These are phyloP conservation scores for Coenobita brevimanus DNA, from an alignment of 1,140 invertebrate species.

Conservation along the genomic window DNA sequence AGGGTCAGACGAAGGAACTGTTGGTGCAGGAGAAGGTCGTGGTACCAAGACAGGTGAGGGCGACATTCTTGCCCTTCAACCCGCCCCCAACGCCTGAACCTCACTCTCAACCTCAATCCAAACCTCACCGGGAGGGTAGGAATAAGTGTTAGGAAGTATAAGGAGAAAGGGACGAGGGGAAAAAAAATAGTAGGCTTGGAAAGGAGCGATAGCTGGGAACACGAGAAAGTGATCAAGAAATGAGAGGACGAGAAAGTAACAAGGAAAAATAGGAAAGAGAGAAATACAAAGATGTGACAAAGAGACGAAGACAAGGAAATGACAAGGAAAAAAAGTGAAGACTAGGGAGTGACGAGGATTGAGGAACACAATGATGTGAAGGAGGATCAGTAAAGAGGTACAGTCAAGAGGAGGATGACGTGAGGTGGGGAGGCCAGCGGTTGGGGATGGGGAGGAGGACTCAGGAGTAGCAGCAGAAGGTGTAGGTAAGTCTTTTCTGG, in stretches of 20 bases:
- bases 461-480: conserved; percentile 32
- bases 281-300: neutral
- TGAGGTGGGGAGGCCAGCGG: conserved; percentile 1
- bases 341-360: neutral
- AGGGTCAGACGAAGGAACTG: neutral
- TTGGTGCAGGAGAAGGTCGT: too few species aligned
- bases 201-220: neutral
- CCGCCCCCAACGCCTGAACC: too few species aligned
- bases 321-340: neutral
- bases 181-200: too few species aligned
- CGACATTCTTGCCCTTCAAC: too few species aligned
- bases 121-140: neutral
- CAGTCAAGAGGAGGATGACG: conserved; percentile 10
- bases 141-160: neutral
- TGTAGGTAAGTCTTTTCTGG: conserved; percentile 11
- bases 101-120: too few species aligned
- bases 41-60: too few species aligned
- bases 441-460: neutral
- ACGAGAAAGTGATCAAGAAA: neutral
- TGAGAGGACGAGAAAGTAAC: neutral
- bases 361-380: neutral
- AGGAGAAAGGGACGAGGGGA: too few species aligned
- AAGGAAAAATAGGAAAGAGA: neutral
- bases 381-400: too few species aligned
- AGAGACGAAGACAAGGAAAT: neutral